Percentiles rank a stretch among this genome's conserved stretches.
These are phyloP conservation scores for Empidonax traillii DNA, from an alignment of 2,113 vertebrate genomes.

Conservation along the genomic window DNA sequence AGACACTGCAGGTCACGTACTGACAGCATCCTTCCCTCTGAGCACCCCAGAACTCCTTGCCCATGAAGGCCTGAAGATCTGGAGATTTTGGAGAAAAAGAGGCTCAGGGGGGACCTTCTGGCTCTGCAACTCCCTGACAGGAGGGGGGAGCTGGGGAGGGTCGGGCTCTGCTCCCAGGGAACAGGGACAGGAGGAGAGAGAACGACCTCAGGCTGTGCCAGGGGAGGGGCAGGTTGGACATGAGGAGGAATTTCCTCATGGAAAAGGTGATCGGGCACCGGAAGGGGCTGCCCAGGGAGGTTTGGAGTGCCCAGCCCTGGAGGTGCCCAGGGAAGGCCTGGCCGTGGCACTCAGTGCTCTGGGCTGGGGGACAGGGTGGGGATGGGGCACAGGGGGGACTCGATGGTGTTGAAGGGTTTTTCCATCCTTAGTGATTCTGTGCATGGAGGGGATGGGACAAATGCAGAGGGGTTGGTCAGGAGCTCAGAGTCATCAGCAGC, in stretches of 20 bases:
- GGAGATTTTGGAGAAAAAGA: too few relatives aligned
- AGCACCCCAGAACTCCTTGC: fast-evolving
- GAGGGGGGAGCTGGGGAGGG: too few relatives aligned
- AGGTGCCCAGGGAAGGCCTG: background rate
- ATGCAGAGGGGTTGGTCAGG: background rate
- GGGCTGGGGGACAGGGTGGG: background rate
- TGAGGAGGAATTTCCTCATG: too few relatives aligned
- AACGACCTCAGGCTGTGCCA: too few relatives aligned
- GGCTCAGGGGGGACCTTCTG: too few relatives aligned
- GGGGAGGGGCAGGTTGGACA: too few relatives aligned
- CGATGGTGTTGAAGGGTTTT: background rate
- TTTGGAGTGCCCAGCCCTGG: background rate
- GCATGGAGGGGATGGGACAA: background rate
- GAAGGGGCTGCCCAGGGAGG: background rate
- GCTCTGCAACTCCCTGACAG: too few relatives aligned
- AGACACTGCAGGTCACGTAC: background rate
- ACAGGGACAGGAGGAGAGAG: too few relatives aligned
- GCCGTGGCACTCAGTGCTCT: background rate
- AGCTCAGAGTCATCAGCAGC: background rate
- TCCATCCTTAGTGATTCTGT: background rate
- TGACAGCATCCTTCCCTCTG: background rate
- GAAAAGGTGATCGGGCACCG: too few relatives aligned
- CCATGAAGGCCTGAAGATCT: background rate
- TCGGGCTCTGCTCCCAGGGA: too few relatives aligned
- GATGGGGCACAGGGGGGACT: background rate